Evolutionary conservation across 2,113 vertebrate genomes (phyloP), one percentile per base, ranked within the genome.

Genomic region (Nesospiza acunhae): DNA sequence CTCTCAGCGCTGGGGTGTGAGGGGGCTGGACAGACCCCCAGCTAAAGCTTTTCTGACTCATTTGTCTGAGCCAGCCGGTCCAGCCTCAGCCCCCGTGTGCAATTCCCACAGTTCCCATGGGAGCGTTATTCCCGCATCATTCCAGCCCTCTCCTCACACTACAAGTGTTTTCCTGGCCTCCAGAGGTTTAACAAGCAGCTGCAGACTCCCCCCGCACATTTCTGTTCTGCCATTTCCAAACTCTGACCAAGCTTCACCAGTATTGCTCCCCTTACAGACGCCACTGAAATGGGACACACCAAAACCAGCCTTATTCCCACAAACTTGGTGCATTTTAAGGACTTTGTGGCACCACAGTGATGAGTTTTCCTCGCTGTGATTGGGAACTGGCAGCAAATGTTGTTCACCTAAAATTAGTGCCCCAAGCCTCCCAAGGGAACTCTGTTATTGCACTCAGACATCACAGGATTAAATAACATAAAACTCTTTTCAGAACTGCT

Each of bases 181-280:
- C 60, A 35, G 20, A 39, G 66, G 5, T 84, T 91, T 77, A 7
- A 3, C 0, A 12, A 50, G 30, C 66, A 72, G 35, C 69, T 83
- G 46, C 46, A 67, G 46, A 64, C 24, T 6, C 37, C 5, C 26
- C 22, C 15, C 22, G 30, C 9, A 3, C 1, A 9, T n/a, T 70
- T 58, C 67, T 59, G 33, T 22, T 33, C 70, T 13, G 3, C 0
- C 1, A 4, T 24, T 56, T 5, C 52, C 52, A 53, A 0, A 13
- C 19, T 11, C 86, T 4, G 26, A 27, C 30, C 26, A 55, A 41
- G 63, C 44, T 1, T 24, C 4, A 11, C 8, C 58, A 10, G 9
- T 0, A 1, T 28, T 9, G 19, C 4, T 53, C 18, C 52, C 2
- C 41, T 31, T 4, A 5, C 17, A 8, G 27, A 7, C 3, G 1